phyloP scores from a whole-genome alignment of 2,797 vertebrate genomes.

The Hydrocynus forskahlii region DNA sequence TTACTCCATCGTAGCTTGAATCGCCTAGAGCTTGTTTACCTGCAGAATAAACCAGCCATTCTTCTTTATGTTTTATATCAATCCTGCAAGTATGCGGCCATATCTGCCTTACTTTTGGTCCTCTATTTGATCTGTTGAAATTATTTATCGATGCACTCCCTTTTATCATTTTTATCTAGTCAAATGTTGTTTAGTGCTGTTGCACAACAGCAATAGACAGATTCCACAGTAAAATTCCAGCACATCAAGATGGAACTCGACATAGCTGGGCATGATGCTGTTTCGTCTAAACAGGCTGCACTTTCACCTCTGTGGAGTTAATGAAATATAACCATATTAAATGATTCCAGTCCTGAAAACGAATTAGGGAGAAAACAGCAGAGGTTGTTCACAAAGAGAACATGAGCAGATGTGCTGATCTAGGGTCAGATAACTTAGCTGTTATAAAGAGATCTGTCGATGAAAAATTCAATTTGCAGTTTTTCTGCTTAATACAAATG shows the following conservation, averaged over 20 bases:
- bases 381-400: neutral
- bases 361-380: neutral
- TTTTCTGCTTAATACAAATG: neutral
- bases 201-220: neutral
- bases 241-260: neutral
- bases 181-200: neutral
- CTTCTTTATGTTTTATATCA: too few species aligned
- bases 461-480: too few species aligned
- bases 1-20: too few species aligned
- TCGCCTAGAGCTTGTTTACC: too few species aligned
- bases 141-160: neutral
- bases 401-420: neutral
- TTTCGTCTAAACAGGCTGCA: constrained; percentile 2
- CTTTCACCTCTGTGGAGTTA: neutral
- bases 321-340: constrained; percentile 2
- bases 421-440: neutral
- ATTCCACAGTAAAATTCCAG: constrained; percentile 1
- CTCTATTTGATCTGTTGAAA: too few species aligned
- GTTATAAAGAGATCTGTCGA: neutral
- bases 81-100: neutral
- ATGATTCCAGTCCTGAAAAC: constrained; percentile 16
- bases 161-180: neutral
- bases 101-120: too few species aligned
- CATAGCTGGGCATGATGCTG: neutral
- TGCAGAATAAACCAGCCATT: too few species aligned